These are phyloP conservation scores for Coenobita brevimanus DNA, from an alignment of 1,140 invertebrate species.

Conservation along the genomic window DNA sequence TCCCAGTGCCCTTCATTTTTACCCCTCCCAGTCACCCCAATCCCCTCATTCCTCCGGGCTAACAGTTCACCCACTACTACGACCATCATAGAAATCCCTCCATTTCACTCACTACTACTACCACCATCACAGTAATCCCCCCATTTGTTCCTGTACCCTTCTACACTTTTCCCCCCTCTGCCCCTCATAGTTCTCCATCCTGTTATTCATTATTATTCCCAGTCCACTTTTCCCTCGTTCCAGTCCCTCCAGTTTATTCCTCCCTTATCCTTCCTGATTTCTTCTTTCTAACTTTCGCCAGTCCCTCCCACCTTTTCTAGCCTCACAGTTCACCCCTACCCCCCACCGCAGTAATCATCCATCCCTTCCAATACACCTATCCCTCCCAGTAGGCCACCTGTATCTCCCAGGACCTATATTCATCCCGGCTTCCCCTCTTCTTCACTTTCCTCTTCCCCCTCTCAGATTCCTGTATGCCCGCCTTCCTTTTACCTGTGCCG, in stretches of 20 bases:
- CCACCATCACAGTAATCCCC: no score
- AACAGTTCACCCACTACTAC: neutral
- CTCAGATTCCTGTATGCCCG: no score
- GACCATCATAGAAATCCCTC: neutral
- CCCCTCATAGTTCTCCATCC: no score
- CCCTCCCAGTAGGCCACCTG: neutral
- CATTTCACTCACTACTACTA: no score
- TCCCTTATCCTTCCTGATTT: no score
- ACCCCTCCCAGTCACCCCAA: no score
- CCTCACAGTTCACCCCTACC: neutral
- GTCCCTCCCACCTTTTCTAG: neutral
- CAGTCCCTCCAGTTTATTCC: neutral
- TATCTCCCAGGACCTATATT: neutral
- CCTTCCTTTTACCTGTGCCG: no score
- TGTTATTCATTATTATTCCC: no score
- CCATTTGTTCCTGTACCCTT: no score
- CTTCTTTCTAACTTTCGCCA: no score
- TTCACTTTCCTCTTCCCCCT: neutral
- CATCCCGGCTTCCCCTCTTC: neutral
- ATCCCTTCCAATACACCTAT: neutral
- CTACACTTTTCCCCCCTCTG: no score
- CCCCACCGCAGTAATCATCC: neutral
- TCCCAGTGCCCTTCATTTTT: neutral
- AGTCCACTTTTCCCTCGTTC: neutral
- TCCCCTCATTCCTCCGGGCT: no score